Percentiles rank a stretch among this genome's conserved stretches.
Evolutionary conservation across 2,113 vertebrate species (phyloP).

Genomic region (Lagopus leucura): DNA sequence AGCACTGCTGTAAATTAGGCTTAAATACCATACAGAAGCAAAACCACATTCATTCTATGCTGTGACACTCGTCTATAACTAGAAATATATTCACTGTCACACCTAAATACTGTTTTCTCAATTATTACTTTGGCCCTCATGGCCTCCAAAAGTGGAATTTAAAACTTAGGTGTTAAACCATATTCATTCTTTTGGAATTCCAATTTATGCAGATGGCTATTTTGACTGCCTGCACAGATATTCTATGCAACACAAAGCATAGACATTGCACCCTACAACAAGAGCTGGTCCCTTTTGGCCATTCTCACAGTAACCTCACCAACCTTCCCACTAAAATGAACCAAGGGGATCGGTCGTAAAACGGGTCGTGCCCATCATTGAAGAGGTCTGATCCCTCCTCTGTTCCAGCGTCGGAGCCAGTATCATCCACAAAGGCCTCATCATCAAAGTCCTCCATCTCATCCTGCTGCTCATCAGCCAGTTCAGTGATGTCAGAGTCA

Average conservation of each 20-base stretch:
- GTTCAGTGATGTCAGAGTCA: slow-evolving; percentile 98
- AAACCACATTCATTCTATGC: not conserved
- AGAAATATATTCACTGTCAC: not conserved
- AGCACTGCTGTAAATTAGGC: not conserved
- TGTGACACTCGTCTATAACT: not conserved
- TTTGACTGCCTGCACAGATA: not conserved
- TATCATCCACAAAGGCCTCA: slow-evolving; percentile 97
- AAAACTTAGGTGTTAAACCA: not conserved
- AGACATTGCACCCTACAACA: slow-evolving; percentile 48
- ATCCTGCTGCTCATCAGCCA: slow-evolving; percentile 97
- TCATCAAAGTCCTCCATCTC: slow-evolving; percentile 98
- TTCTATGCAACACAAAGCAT: slow-evolving; percentile 1
- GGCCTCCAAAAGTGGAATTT: not conserved
- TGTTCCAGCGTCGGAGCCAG: slow-evolving; percentile 96
- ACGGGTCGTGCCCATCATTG: slow-evolving; percentile 97
- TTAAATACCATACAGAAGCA: not conserved
- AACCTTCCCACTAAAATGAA: slow-evolving; percentile 99
- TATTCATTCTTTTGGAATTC: not conserved
- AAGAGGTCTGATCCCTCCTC: slow-evolving; percentile 99
- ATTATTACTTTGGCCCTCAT: not conserved
- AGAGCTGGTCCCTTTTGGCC: slow-evolving; percentile 83
- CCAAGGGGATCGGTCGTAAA: slow-evolving; percentile 99
- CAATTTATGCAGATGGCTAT: not conserved
- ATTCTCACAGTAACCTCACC: slow-evolving; percentile 85
- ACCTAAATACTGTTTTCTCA: not conserved